These are phyloP conservation scores for Psittacus erithacus DNA, from an alignment of 2,113 vertebrate species.

Conservation along the genomic window DNA sequence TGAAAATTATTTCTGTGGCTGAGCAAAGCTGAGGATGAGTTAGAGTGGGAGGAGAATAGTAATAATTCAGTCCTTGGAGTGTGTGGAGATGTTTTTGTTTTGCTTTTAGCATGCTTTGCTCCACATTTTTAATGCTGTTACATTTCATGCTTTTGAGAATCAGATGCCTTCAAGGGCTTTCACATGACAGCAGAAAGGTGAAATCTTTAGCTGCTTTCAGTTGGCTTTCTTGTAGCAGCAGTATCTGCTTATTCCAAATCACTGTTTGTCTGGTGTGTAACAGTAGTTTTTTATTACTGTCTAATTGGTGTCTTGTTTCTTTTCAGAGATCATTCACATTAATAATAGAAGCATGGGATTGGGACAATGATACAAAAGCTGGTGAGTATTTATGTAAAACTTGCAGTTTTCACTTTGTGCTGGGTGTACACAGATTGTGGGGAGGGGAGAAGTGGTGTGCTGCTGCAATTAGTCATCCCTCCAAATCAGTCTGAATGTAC, in stretches of 20 bases:
- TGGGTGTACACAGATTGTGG: fast-evolving
- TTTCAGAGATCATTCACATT: constrained; percentile 90
- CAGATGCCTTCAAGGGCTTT: constrained; percentile 19
- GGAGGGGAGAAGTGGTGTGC: neutral
- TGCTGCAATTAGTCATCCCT: neutral
- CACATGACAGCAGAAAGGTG: neutral
- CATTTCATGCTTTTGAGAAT: neutral
- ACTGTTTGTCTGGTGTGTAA: neutral
- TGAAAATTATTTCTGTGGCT: constrained; percentile 1
- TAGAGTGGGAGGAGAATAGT: neutral
- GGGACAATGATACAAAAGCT: constrained; percentile 87
- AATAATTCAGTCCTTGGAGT: neutral
- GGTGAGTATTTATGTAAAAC: constrained; percentile 80
- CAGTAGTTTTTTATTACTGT: neutral
- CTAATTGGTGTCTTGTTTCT: constrained; percentile 46
- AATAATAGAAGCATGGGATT: constrained; percentile 93
- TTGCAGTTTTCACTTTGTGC: neutral
- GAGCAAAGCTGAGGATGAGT: neutral
- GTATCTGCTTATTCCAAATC: neutral
- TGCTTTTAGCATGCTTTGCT: neutral
- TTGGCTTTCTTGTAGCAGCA: neutral
- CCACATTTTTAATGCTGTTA: neutral
- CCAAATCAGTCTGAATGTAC: neutral
- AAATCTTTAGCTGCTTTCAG: neutral
- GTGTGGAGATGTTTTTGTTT: neutral